Evolutionary conservation across 2,113 vertebrate species (phyloP), one percentile per base, ranked within the genome.

Genomic region (Suricata suricatta): DNA sequence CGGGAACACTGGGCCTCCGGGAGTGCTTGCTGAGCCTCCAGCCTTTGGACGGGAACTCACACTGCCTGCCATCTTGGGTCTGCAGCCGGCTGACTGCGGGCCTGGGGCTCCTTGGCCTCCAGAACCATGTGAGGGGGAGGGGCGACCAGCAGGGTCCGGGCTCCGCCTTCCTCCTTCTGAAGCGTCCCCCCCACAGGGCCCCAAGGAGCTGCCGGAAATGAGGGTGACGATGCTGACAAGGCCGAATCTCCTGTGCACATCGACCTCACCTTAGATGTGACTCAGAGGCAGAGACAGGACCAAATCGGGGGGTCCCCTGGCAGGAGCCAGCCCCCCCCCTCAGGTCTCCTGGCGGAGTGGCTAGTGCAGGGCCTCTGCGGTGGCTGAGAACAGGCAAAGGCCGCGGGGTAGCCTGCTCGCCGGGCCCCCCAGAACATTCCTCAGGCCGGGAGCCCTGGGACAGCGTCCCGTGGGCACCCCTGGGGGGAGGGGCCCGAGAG

Each of bases 381-480:
- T 2, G 4, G 21, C 35, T 29, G 35, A 47, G 35, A 47, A 68
- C 0, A 15, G 44, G 25, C 25, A 7, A 47, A 47, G 13, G 1
- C 2, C 7, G 0, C 0, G 7, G 17, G 21, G 14, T 50, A 17
- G 6, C 7, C 69, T 2, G 0, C 15, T 5, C 23, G 0, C 14
- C 60, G 0, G 13, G n/a, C 33, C 60, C 23, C 47, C 2, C 2
- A 8, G 33, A 35, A 33, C 5, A 0, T 4, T 4, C 23, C 38
- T 27, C 4, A 1, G 64, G 50, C 6, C 50, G 31, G 38, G n/a
- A 63, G 25, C 19, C 8, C 5, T 33, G 44, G 31, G 1, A 6
- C 33, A 25, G 25, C 3, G 14, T 19, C 13, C 35, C 27, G 1
- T 4, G 31, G 54, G 47, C n/a, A 1, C 1, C 72, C 38, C 38